These are phyloP conservation scores for Apantesis nais DNA, from an alignment of 2,888 invertebrate genomes.

Conservation along the genomic window DNA sequence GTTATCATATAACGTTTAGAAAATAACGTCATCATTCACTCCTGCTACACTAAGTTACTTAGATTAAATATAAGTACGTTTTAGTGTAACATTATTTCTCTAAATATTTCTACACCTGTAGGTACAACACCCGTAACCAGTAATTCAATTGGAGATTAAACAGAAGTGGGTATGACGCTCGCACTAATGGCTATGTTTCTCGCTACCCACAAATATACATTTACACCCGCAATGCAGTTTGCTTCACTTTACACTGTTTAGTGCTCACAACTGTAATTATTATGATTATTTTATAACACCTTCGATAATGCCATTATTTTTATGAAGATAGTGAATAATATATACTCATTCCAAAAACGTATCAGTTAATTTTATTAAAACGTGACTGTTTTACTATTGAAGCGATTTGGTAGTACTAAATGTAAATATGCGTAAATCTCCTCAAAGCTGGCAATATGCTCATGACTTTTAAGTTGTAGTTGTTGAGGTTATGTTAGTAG, in stretches of 20 bases:
- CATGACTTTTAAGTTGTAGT: neutral
- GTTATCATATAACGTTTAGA: neutral
- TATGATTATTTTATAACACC: neutral
- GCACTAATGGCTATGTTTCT: conserved; percentile 56
- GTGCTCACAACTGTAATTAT: conserved; percentile 18
- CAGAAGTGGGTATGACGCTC: conserved; percentile 55
- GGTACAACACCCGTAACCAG: conserved; percentile 9
- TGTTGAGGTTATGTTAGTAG: neutral
- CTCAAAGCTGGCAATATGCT: neutral
- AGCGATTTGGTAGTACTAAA: too few species aligned
- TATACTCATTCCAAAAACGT: neutral
- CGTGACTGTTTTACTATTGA: too few species aligned
- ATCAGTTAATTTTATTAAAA: too few species aligned
- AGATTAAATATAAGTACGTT: neutral
- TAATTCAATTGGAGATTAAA: conserved; percentile 54
- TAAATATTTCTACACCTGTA: neutral
- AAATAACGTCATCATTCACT: neutral
- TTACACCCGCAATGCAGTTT: conserved; percentile 66
- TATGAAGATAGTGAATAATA: neutral
- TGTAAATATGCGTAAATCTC: too few species aligned
- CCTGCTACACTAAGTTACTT: neutral
- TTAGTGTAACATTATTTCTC: neutral
- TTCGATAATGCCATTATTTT: neutral
- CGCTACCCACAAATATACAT: conserved; percentile 60
- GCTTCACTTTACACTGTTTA: conserved; percentile 54